Conservation (phyloP, 2,888 invertebrate genomes). For the Ctenicera cuprea region DNA sequence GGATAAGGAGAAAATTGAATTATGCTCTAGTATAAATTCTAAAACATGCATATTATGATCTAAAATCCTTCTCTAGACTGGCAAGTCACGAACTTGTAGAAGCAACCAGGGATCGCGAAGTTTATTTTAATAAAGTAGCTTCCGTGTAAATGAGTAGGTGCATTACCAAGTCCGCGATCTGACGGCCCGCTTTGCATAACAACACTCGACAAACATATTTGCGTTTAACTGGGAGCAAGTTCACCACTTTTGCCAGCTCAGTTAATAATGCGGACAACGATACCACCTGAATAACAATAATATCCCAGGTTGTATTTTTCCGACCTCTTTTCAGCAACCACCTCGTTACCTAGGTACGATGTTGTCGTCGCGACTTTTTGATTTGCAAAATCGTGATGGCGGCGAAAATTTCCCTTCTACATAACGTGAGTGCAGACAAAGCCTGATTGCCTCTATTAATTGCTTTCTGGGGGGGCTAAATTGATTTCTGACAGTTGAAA, state of each 20-base stretch:
- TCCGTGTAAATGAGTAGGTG: constrained; percentile 51
- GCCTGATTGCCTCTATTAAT: constrained; percentile 58
- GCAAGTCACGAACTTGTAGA: constrained; percentile 46
- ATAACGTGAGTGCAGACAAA: constrained; percentile 44
- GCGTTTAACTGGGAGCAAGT: constrained; percentile 47
- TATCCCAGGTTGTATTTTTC: constrained; percentile 20
- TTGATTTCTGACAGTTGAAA: constrained; percentile 60
- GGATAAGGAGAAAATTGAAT: constrained; percentile 50
- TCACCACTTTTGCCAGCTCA: constrained; percentile 39
- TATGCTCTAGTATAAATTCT: constrained; percentile 47
- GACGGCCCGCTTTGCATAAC: constrained; percentile 49
- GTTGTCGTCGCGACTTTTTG: not conserved
- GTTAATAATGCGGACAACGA: constrained; percentile 47
- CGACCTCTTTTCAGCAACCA: not conserved
- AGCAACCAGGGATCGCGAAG: constrained; percentile 47
- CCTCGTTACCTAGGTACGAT: not conserved
- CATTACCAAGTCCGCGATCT: constrained; percentile 46
- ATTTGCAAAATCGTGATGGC: constrained; percentile 1
- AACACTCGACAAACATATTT: constrained; percentile 49
- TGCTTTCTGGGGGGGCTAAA: constrained; percentile 57
- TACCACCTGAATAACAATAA: constrained; percentile 44
- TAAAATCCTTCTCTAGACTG: constrained; percentile 42
- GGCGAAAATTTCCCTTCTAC: constrained; percentile 8
- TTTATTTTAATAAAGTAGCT: constrained; percentile 54
- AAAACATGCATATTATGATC: constrained; percentile 50